phyloP scores from a whole-genome alignment of 1,140 invertebrate genomes.

The Alviniconcha marisindica region DNA sequence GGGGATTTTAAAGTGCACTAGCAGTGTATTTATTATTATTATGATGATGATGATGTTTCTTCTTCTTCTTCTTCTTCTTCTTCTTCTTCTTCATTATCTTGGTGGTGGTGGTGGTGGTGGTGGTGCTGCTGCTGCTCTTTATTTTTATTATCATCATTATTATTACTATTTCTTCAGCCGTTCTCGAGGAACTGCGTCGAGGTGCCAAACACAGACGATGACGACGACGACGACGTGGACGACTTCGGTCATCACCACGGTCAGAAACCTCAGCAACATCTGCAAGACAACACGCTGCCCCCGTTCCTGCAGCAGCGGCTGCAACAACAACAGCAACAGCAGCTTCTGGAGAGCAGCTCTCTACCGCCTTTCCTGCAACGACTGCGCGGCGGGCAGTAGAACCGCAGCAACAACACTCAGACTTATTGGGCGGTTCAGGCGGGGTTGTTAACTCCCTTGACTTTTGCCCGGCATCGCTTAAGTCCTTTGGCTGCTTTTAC shows the following conservation, averaged over 20 bases:
- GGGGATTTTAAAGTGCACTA: too few species aligned
- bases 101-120: too few species aligned
- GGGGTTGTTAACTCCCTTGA: neutral
- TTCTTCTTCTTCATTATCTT: too few species aligned
- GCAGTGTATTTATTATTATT: too few species aligned
- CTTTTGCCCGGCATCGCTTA: neutral
- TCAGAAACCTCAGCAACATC: too few species aligned
- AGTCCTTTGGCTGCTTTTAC: neutral
- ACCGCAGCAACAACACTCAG: too few species aligned
- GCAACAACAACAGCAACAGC: neutral
- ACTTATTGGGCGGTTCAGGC: too few species aligned
- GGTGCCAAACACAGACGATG: neutral
- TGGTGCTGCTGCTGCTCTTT: too few species aligned
- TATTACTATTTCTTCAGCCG: neutral
- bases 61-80: too few species aligned
- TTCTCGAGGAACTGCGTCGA: neutral
- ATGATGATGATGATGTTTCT: too few species aligned
- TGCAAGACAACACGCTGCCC: neutral
- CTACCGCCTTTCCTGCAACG: neutral
- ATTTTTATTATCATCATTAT: too few species aligned
- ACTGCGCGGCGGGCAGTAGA: neutral
- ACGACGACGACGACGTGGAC: neutral
- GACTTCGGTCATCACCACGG: neutral
- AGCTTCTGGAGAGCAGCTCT: neutral
- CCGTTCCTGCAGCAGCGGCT: neutral